phyloP scores from a whole-genome alignment of 2,113 vertebrate species.

The Corythoichthys haematopterus region DNA sequence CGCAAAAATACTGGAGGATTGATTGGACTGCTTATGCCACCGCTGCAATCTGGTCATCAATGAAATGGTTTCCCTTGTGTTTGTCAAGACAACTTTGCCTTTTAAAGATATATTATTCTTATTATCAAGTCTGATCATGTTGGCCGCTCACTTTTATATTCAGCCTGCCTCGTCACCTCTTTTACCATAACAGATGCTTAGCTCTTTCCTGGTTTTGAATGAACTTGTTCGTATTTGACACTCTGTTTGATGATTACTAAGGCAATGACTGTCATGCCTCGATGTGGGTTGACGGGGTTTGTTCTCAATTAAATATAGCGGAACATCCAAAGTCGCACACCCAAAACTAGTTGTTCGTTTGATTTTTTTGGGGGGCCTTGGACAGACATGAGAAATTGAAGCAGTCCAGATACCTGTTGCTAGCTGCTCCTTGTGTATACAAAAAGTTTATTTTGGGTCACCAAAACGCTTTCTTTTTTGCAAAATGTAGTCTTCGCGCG shows the following conservation, averaged over 20 bases:
- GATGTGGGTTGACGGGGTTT: neutral
- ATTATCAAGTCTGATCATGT: constrained; percentile 44
- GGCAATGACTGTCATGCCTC: neutral
- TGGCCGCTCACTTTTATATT: constrained; percentile 23
- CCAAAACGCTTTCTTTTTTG: no score
- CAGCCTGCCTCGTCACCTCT: constrained; percentile 14
- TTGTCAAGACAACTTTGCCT: constrained; percentile 51
- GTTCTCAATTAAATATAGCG: neutral
- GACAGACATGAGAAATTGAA: no score
- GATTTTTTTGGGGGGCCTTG: neutral
- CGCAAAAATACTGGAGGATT: constrained; percentile 63
- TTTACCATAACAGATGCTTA: neutral
- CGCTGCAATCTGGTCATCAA: constrained; percentile 58
- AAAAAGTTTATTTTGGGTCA: no score
- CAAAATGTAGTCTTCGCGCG: no score
- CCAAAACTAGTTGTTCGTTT: neutral
- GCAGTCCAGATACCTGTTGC: no score
- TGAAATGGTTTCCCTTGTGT: constrained; percentile 49
- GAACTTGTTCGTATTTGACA: neutral
- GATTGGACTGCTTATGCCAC: constrained; percentile 64
- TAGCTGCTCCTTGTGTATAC: no score
- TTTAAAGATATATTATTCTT: constrained; percentile 16
- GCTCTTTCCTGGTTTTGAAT: neutral
- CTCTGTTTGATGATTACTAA: neutral
- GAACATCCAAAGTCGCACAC: neutral